A percentile compares a stretch with the other conserved stretches of the same genome.
Conservation (phyloP, 2,113 vertebrate species). For the Periophthalmus modestus region DNA sequence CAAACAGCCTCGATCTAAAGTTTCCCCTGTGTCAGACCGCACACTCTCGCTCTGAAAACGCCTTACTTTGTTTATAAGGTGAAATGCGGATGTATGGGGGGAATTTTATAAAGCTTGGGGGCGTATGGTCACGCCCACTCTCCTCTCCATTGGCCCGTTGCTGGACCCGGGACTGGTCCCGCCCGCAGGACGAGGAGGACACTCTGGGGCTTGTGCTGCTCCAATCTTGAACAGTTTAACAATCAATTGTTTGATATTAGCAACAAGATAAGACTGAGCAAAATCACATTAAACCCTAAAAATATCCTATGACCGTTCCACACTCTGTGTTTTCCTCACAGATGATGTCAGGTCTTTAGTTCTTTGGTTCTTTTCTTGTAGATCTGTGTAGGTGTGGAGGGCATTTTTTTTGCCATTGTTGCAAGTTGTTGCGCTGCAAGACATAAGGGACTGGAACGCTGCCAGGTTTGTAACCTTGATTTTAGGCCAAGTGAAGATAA, state of each 20-base stretch:
- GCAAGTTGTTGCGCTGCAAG: not conserved
- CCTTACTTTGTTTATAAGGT: constrained; percentile 67
- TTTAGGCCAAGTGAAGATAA: constrained; percentile 42
- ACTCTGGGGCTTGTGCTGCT: not conserved
- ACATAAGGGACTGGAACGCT: constrained; percentile 12
- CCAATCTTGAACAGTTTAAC: not conserved
- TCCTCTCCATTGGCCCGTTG: constrained; percentile 66
- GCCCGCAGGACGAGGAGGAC: constrained; percentile 30
- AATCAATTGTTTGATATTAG: not conserved
- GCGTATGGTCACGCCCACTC: constrained; percentile 66
- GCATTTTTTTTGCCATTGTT: too few relatives aligned
- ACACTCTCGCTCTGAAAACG: not conserved
- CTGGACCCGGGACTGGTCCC: constrained; percentile 18
- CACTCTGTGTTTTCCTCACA: too few relatives aligned
- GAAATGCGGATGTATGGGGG: constrained; percentile 63
- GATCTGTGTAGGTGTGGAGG: not conserved
- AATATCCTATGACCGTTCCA: too few relatives aligned
- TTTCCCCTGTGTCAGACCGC: not conserved
- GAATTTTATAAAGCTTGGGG: constrained; percentile 73
- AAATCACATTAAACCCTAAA: too few relatives aligned
- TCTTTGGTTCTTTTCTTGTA: not conserved
- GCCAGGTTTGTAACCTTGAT: constrained; percentile 44
- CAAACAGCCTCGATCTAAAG: not conserved
- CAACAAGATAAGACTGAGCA: not conserved
- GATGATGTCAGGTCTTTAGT: not conserved